Percentiles rank a stretch among this genome's conserved stretches.
phyloP scores from a whole-genome alignment of 2,797 vertebrate genomes.

The Bovichtus diacanthus region DNA sequence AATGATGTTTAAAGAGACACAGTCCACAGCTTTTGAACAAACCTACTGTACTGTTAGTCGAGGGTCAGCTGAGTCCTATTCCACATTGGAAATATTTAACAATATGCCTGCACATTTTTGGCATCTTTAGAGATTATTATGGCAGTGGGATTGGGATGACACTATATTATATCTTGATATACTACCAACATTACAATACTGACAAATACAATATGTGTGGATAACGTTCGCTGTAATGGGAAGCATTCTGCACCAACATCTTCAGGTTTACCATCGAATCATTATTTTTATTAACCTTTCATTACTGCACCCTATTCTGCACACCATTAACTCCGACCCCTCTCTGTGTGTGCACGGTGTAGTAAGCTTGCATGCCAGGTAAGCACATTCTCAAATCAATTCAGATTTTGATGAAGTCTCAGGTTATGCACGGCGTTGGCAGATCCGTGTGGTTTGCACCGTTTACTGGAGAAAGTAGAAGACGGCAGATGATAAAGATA shows the following conservation, averaged over 20 bases:
- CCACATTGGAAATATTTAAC: neutral
- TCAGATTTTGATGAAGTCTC: conserved; percentile 36
- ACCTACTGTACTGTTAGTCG: neutral
- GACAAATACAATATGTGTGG: neutral
- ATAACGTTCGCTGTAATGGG: neutral
- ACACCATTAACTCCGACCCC: conserved; percentile 36
- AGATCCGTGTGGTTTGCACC: neutral
- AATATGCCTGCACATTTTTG: neutral
- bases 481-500: neutral
- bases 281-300: conserved; percentile 36
- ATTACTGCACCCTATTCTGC: conserved; percentile 18
- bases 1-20: neutral
- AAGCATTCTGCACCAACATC: conserved; percentile 10
- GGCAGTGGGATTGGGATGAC: too few species aligned
- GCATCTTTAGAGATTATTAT: neutral
- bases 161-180: neutral
- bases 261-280: conserved; percentile 23
- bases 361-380: conserved; percentile 18
- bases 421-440: neutral
- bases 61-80: neutral
- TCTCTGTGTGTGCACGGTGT: conserved; percentile 23
- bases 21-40: neutral
- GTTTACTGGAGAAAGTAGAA: conserved; percentile 5
- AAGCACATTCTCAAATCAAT: conserved; percentile 49
- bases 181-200: neutral